Evolutionary conservation across 2,797 vertebrate species (phyloP).

Genomic region (Basileuterus tristriatus): DNA sequence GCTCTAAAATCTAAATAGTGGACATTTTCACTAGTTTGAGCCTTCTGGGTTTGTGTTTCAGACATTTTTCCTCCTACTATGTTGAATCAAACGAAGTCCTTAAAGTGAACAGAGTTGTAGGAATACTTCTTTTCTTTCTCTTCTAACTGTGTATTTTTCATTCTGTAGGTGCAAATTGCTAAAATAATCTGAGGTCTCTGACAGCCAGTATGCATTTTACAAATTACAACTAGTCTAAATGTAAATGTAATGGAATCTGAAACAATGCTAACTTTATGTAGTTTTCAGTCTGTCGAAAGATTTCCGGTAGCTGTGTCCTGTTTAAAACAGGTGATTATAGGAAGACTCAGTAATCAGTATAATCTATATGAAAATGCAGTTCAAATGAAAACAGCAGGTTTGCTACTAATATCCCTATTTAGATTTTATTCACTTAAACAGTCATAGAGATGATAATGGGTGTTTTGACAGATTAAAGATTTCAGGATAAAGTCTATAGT

Average conservation of each 20-base stretch:
- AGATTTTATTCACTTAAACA: constrained; percentile 2
- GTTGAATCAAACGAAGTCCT: background rate
- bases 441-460: background rate
- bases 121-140: background rate
- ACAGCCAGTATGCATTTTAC: background rate
- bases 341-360: background rate
- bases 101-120: background rate
- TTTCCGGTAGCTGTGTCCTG: background rate
- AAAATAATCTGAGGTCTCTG: background rate
- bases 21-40: background rate
- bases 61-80: background rate
- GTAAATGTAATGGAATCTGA: constrained; percentile 13
- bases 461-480: constrained; percentile 25
- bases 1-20: background rate
- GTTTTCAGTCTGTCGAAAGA: background rate
- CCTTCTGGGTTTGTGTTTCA: background rate
- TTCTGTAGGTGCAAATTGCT: background rate
- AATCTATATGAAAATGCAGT: constrained; percentile 32
- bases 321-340: background rate
- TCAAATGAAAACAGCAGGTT: constrained; percentile 1
- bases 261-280: constrained; percentile 2
- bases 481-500: background rate
- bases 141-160: background rate
- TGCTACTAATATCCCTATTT: background rate
- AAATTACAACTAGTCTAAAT: constrained; percentile 12